phyloP scores from a whole-genome alignment of 2,888 invertebrate genomes.

The Liodrosophila aerea region DNA sequence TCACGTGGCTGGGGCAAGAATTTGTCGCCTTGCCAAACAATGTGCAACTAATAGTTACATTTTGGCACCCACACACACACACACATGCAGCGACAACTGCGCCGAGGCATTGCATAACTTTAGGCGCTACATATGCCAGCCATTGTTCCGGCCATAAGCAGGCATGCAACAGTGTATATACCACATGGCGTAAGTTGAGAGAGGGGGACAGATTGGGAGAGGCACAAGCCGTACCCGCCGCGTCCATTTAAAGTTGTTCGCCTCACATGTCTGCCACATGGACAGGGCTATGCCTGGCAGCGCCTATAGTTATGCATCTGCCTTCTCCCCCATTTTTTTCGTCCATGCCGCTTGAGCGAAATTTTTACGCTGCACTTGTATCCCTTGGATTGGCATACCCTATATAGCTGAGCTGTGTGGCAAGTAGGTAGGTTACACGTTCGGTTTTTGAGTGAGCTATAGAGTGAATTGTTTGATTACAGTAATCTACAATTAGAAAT shows the following conservation, averaged over 20 bases:
- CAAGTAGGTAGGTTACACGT: too few relatives aligned
- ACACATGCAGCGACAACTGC: constrained; percentile 25
- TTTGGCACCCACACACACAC: constrained; percentile 48
- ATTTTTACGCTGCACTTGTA: constrained; percentile 40
- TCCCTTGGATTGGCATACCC: constrained; percentile 23
- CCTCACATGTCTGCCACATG: constrained; percentile 34
- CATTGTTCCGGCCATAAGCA: constrained; percentile 54
- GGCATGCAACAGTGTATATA: constrained; percentile 62
- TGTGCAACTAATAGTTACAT: constrained; percentile 75
- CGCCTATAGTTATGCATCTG: constrained; percentile 61
- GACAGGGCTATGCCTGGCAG: constrained; percentile 41
- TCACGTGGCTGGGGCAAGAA: constrained; percentile 54
- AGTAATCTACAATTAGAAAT: too few relatives aligned
- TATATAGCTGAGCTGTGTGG: background rate
- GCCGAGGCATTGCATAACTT: constrained; percentile 62
- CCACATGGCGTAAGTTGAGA: constrained; percentile 3
- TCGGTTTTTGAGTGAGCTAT: too few relatives aligned
- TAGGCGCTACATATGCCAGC: constrained; percentile 56
- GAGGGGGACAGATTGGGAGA: background rate
- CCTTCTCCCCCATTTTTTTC: constrained; percentile 25
- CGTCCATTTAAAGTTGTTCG: constrained; percentile 54
- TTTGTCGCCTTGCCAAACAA: constrained; percentile 69
- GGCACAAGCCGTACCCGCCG: constrained; percentile 1
- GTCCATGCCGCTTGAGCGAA: constrained; percentile 33
- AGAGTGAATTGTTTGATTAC: too few relatives aligned